These are phyloP conservation scores for Spermophilus dauricus DNA, from an alignment of 2,113 vertebrate genomes.

Conservation along the genomic window DNA sequence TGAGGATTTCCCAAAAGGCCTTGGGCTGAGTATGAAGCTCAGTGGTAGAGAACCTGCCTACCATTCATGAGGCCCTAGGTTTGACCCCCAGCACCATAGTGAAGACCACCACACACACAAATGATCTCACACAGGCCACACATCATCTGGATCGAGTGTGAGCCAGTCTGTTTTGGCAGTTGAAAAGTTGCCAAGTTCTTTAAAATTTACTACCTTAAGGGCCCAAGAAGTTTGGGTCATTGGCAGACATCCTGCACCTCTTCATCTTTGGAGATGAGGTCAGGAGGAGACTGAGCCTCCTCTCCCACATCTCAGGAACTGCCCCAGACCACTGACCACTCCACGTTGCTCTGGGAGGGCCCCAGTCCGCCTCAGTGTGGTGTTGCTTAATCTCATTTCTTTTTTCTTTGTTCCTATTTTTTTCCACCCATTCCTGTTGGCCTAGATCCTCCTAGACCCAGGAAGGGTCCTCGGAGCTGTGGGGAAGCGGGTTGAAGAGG, in stretches of 20 bases:
- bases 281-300: not conserved
- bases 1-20: not conserved
- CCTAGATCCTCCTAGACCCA: not conserved
- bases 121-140: not conserved
- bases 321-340: not conserved
- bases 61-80: not conserved
- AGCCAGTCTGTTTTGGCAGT: not conserved
- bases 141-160: not conserved
- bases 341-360: not conserved
- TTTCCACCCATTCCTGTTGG: slow-evolving; percentile 56
- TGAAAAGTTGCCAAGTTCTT: not conserved
- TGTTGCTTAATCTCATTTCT: slow-evolving; percentile 68
- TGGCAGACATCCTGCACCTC: not conserved
- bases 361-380: not conserved
- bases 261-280: not conserved
- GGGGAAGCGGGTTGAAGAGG: not conserved
- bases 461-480: not conserved
- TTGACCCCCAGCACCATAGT: not conserved
- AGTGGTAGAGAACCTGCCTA: no score
- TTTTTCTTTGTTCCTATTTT: slow-evolving; percentile 79
- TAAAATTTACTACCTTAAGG: not conserved
- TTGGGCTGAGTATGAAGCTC: not conserved
- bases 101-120: no score
- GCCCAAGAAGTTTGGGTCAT: not conserved
- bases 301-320: not conserved